phyloP scores from a whole-genome alignment of 1,140 invertebrate species.

The Condylostylus longicornis region DNA sequence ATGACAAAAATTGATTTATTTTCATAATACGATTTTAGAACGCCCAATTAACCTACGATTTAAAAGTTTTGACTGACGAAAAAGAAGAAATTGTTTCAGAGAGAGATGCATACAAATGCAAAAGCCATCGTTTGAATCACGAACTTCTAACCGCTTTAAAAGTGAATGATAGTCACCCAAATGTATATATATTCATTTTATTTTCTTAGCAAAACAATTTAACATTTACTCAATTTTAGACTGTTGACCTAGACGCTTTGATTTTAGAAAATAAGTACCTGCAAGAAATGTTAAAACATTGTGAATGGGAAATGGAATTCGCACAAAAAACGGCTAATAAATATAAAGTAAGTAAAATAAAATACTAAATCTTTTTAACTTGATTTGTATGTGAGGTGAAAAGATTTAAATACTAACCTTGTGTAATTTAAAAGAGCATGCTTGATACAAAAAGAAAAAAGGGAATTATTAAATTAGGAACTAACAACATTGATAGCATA shows the following conservation, averaged over 20 bases:
- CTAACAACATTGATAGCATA: constrained; percentile 37
- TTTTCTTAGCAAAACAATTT: background rate
- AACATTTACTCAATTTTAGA: constrained; percentile 23
- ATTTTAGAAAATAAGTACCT: constrained; percentile 72
- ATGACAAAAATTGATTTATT: background rate
- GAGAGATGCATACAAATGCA: constrained; percentile 70
- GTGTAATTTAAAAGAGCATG: constrained; percentile 36
- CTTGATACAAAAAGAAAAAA: constrained; percentile 43
- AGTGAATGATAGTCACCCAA: constrained; percentile 32
- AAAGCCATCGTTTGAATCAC: constrained; percentile 68
- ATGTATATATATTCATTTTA: constrained; percentile 7
- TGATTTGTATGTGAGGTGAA: too few species aligned
- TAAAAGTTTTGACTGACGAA: constrained; percentile 65
- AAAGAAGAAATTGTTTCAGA: constrained; percentile 71
- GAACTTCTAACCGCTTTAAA: constrained; percentile 60
- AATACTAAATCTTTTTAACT: too few species aligned
- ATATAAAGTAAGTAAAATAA: constrained; percentile 64
- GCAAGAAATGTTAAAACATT: constrained; percentile 63
- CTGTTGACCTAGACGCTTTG: constrained; percentile 67
- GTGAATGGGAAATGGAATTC: constrained; percentile 66
- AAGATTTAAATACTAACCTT: background rate
- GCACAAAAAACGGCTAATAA: constrained; percentile 50
- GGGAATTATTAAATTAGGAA: constrained; percentile 42
- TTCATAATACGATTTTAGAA: constrained; percentile 9
- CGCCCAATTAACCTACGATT: constrained; percentile 40